Evolutionary conservation across 2,888 invertebrate genomes (phyloP).

Genomic region (Lasioglossum oenotherae): DNA sequence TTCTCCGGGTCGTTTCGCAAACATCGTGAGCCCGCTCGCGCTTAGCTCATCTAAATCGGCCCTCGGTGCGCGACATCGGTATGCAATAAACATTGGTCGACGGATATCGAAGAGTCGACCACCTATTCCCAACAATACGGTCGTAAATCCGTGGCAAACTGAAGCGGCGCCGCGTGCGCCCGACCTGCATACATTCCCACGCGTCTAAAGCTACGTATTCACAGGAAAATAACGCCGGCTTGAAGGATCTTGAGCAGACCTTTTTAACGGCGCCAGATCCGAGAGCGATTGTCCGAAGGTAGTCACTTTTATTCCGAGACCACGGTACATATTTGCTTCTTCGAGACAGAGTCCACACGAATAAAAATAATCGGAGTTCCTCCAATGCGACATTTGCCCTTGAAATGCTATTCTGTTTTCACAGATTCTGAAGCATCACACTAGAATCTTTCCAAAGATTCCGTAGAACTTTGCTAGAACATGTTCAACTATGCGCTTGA

Average conservation of each 20-base stretch:
- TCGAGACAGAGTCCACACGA: background rate
- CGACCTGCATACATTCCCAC: slow-evolving; percentile 12
- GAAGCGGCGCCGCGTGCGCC: background rate
- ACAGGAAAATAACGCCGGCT: slow-evolving; percentile 1
- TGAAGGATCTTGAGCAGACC: background rate
- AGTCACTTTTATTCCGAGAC: background rate
- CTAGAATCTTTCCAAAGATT: background rate
- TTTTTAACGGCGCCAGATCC: background rate
- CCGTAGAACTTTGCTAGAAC: background rate
- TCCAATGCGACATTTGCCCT: background rate
- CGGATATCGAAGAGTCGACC: slow-evolving; percentile 55
- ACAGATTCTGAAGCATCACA: background rate
- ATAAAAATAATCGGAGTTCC: slow-evolving; percentile 3
- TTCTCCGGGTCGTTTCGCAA: slow-evolving; percentile 23
- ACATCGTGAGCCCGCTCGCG: slow-evolving; percentile 11
- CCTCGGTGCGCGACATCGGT: slow-evolving; percentile 60
- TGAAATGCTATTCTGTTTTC: background rate
- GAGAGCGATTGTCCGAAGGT: background rate
- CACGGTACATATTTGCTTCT: background rate
- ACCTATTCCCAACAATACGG: slow-evolving; percentile 69
- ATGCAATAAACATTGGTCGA: slow-evolving; percentile 74
- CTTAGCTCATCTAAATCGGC: slow-evolving; percentile 47
- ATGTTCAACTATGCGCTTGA: background rate
- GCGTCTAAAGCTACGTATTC: background rate
- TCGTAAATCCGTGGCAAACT: slow-evolving; percentile 52